Conservation (phyloP, 2,113 vertebrate genomes). For the Ctenodactylus gundi region DNA sequence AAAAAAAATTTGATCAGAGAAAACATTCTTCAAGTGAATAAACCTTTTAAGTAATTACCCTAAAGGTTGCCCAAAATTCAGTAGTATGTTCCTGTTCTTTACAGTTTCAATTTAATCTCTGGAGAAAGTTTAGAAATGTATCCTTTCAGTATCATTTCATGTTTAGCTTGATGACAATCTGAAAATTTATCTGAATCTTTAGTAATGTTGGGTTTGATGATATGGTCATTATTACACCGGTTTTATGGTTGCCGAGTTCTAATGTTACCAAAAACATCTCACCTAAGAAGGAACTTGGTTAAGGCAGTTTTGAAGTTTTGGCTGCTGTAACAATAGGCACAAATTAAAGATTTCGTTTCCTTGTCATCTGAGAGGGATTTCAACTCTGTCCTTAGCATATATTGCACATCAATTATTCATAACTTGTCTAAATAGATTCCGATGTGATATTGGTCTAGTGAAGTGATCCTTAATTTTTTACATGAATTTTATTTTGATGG, state of each 20-base stretch:
- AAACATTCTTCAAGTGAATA: neutral
- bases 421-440: slow-evolving; percentile 22
- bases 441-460: neutral
- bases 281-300: neutral
- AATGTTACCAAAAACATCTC: neutral
- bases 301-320: slow-evolving; percentile 6
- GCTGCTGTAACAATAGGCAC: neutral
- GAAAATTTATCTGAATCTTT: neutral
- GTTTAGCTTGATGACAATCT: neutral
- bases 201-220: neutral
- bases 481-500: slow-evolving; percentile 6
- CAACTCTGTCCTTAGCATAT: neutral
- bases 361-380: neutral
- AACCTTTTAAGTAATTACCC: neutral
- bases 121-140: slow-evolving; percentile 35
- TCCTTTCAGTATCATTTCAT: neutral
- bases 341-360: neutral
- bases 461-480: slow-evolving; percentile 16
- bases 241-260: neutral
- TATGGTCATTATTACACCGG: neutral
- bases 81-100: neutral
- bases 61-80: neutral
- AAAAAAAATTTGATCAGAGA: neutral
- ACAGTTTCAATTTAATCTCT: neutral
- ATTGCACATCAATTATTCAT: slow-evolving; percentile 1